A percentile compares a stretch with the other conserved stretches of the same genome.
These are phyloP conservation scores for Heliothis peltigera DNA, from an alignment of 2,888 invertebrate genomes.

Conservation along the genomic window DNA sequence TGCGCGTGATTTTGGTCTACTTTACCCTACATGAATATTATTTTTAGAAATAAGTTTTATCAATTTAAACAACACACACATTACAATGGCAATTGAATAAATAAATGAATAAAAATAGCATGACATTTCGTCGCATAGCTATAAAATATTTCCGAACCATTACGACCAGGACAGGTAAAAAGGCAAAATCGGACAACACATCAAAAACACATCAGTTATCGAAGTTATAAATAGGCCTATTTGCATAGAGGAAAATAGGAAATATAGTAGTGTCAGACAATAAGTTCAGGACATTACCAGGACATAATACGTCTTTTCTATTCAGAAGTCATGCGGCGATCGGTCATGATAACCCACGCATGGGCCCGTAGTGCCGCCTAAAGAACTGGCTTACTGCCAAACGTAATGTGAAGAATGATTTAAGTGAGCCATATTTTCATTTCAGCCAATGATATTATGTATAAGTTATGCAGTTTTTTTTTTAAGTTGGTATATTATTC, in stretches of 20 bases:
- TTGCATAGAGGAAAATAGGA: slow-evolving; percentile 4
- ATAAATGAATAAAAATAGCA: too few relatives aligned
- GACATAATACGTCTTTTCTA: slow-evolving; percentile 33
- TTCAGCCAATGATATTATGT: slow-evolving; percentile 18
- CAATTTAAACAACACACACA: too few relatives aligned
- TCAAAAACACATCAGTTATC: slow-evolving; percentile 40
- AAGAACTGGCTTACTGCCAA: slow-evolving; percentile 43
- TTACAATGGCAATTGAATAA: too few relatives aligned
- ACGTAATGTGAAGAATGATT: slow-evolving; percentile 32
- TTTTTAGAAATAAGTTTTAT: too few relatives aligned
- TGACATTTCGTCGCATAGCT: too few relatives aligned
- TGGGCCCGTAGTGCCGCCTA: slow-evolving; percentile 5
- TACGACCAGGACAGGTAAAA: background rate
- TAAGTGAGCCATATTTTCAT: slow-evolving; percentile 38
- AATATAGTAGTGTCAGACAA: slow-evolving; percentile 10
- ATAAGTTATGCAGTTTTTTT: too few relatives aligned
- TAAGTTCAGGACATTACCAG: slow-evolving; percentile 6
- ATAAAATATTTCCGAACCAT: background rate
- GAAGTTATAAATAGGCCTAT: slow-evolving; percentile 4
- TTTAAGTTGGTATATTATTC: background rate
- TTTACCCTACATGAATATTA: too few relatives aligned
- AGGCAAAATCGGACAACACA: slow-evolving; percentile 13
- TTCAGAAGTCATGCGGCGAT: slow-evolving; percentile 38
- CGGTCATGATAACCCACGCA: slow-evolving; percentile 37
- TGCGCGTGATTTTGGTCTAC: too few relatives aligned